Base-by-base conservation (phyloP, 2,113 vertebrate genomes). In the Tympanuchus pallidicinctus region DNA sequence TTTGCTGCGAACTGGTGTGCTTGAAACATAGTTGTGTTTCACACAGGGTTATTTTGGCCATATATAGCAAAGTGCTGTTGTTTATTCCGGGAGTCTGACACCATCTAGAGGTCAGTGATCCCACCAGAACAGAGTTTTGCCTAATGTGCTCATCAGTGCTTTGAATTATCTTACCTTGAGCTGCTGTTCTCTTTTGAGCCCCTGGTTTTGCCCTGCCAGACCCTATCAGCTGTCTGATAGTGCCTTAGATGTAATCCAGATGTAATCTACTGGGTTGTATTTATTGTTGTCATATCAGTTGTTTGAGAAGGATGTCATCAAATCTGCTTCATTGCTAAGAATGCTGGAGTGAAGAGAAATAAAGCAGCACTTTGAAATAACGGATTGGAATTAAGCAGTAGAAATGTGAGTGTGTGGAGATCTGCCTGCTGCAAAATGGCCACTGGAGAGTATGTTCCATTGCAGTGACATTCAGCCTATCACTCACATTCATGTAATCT, bases 401-500 rank as follows among this genome's bases (percentile, higher is more conserved):
- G 83, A 83, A 36, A 4, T 32, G 61, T 38, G 60, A 25, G 30
- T 56, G 25, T 57, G 47, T 56, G 36, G 15, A 50, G 10, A 22
- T 65, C 27, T 78, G 61, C 69, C 43, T 57, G 15, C 60, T 72
- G 50, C 56, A 48, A 54, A 72, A 56, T 75, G 8, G 45, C 64
- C 74, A 18, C 36, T 32, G 63, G 60, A 56, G 92, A 24, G 64
- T 21, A 63, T 27, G 72, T 78, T 65, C 80, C 66, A 73, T 36
- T 36, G 66, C 66, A 25, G 70, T 82, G 88, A 48, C 73, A n/a
- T 87, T 76, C 32, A 8, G 36, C 91, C 52, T 1, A 2, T 71
- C 79, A 47, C 36, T 90, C 0, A 3, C 32, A 17, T 36, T 34
- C 1, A 0, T 74, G 56, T 45, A 30, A n/a, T 48, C 86, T 57